Evolutionary conservation across 2,888 invertebrate genomes (phyloP).

Genomic region (Polyploca ridens): DNA sequence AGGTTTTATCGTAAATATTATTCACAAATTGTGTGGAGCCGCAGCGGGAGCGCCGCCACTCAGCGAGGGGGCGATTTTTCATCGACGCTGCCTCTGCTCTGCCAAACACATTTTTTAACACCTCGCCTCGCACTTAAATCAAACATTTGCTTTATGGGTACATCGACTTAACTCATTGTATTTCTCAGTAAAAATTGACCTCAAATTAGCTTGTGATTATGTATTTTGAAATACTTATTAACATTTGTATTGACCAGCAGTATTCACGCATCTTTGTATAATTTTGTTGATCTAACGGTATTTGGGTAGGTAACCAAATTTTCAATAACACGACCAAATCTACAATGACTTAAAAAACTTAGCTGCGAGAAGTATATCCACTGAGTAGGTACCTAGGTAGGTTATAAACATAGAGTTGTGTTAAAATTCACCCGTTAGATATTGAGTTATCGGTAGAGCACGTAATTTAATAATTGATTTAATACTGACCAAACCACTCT

Average conservation of each 20-base stretch:
- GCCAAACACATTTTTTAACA: slow-evolving; percentile 83
- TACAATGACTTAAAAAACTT: too few species aligned
- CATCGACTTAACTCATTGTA: slow-evolving; percentile 54
- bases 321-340: too few species aligned
- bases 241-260: background rate
- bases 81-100: slow-evolving; percentile 72
- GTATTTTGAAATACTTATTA: background rate
- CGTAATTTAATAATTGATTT: too few species aligned
- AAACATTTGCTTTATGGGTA: slow-evolving; percentile 73
- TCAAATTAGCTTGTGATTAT: background rate
- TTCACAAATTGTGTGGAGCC: slow-evolving; percentile 76
- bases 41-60: slow-evolving; percentile 72
- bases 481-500: background rate
- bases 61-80: slow-evolving; percentile 83
- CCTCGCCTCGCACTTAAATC: slow-evolving; percentile 76
- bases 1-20: slow-evolving; percentile 80
- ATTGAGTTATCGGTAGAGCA: too few species aligned
- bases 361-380: too few species aligned
- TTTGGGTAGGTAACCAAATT: too few species aligned
- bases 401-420: too few species aligned
- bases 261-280: background rate
- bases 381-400: too few species aligned
- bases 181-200: slow-evolving; percentile 20
- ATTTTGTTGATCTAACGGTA: background rate
- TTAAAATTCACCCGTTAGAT: too few species aligned